Evolutionary conservation across 2,113 vertebrate genomes (phyloP), one percentile per base, ranked within the genome.

Genomic region (Etheostoma cragini): DNA sequence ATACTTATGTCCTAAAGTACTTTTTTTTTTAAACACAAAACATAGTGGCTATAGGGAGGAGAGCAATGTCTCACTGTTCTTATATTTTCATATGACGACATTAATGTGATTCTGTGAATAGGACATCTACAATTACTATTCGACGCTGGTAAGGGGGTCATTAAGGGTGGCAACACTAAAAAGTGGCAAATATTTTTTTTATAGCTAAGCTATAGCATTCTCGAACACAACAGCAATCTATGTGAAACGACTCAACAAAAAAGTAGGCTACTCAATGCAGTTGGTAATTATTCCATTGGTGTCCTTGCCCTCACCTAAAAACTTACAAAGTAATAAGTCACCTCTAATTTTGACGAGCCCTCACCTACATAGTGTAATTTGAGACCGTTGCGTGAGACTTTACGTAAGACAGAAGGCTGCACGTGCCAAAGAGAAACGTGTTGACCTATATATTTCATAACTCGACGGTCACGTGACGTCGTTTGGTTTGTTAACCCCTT

Each of bases 391-490:
- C 91, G 88, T 92, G 92, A 92, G 88, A 93, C 86, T 92, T 93
- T 94, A 93, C 81, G 80, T 94, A 93, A 94, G 82, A 69, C 7
- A 14, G 69, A n/a, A 62, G 78, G 50, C 77, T 82, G 88, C 93
- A 94, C 92, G 93, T 94, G 93, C 91, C 91, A 83, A 35, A 14
- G 14, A 72, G 60, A 89, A 92, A 93, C 93, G 87, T 93, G 93
- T 92, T 94, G 94, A 94, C 93, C 94, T 90, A 93, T 84, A 94
- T 93, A 91, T 94, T 91, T 91, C 92, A 93, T 91, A 94, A 94
- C 87, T 33, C 2, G 12, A 2, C 24, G 80, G 54, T 87, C 92
- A 94, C 92, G 92, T 91, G 92, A 66, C 35, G 61, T 17, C 61
- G 10, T 57, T 62, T 73, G 57, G 35, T 62, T 85, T 68, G 47